Percentiles rank a stretch among this genome's conserved stretches.
Conservation (phyloP, 2,113 vertebrate genomes). For the Opisthocomus hoazin region DNA sequence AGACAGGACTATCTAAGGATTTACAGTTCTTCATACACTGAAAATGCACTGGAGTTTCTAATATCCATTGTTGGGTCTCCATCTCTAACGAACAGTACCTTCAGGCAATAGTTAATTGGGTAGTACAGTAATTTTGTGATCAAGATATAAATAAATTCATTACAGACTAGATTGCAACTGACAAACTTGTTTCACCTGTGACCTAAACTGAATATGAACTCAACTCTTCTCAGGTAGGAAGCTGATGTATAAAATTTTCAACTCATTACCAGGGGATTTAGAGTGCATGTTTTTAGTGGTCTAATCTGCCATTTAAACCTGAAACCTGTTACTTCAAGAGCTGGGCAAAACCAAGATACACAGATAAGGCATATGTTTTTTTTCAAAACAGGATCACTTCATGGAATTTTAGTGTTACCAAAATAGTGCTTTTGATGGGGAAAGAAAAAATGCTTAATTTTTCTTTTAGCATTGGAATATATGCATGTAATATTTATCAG, state of each 20-base stretch:
- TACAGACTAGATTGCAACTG: slow-evolving; percentile 1
- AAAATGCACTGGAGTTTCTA: neutral
- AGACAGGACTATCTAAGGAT: neutral
- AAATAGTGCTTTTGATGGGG: neutral
- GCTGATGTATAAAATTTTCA: neutral
- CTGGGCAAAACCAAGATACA: neutral
- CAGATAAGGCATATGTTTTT: neutral
- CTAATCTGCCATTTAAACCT: slow-evolving; percentile 24
- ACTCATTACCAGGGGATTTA: neutral
- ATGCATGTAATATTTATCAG: neutral
- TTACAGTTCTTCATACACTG: neutral
- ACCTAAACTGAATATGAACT: slow-evolving; percentile 21
- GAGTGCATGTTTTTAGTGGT: neutral
- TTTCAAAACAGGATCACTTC: neutral
- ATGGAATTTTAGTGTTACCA: neutral
- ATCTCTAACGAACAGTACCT: neutral
- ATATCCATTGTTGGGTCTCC: neutral
- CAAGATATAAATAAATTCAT: slow-evolving; percentile 50
- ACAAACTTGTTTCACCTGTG: slow-evolving; percentile 42
- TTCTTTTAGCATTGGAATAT: neutral
- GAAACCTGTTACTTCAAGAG: neutral
- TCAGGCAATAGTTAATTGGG: slow-evolving; percentile 37
- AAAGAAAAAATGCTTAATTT: neutral
- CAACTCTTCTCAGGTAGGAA: neutral
- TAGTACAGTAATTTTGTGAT: slow-evolving; percentile 28